Percentiles rank a stretch among this genome's conserved stretches.
Evolutionary conservation across 2,888 invertebrate genomes (phyloP).

Genomic region (Eupelmus urozonus): DNA sequence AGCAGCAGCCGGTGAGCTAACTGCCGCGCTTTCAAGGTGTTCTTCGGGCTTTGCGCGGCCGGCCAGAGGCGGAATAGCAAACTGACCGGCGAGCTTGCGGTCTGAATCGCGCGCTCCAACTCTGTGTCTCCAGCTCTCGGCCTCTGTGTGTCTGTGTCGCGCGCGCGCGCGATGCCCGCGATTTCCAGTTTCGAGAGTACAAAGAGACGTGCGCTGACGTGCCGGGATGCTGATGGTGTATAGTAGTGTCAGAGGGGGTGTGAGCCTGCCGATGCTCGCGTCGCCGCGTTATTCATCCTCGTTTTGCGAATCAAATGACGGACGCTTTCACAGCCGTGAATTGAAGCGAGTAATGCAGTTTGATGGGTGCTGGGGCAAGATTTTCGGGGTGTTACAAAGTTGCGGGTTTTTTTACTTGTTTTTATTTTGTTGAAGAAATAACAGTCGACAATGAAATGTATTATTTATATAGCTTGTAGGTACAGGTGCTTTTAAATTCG

Average conservation of each 20-base stretch:
- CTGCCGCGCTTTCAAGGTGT: slow-evolving; percentile 21
- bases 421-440: no score
- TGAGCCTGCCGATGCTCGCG: not conserved
- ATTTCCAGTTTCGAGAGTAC: slow-evolving; percentile 15
- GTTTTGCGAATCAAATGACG: not conserved
- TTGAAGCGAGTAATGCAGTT: not conserved
- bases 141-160: not conserved
- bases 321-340: no score
- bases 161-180: not conserved
- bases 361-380: no score
- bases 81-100: slow-evolving; percentile 31
- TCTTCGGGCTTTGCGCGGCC: slow-evolving; percentile 10
- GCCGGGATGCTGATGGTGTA: not conserved
- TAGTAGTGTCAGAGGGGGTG: not conserved
- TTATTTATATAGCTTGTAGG: no score
- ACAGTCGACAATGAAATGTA: no score
- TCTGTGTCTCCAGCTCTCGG: not conserved
- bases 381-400: no score
- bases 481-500: no score
- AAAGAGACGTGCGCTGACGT: slow-evolving; percentile 30
- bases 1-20: not conserved
- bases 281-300: not conserved
- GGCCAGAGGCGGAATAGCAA: slow-evolving; percentile 12
- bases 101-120: slow-evolving; percentile 10
- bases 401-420: no score